A percentile compares a stretch with the other conserved stretches of the same genome.
These are phyloP conservation scores for Huso huso DNA, from an alignment of 2,797 vertebrate species.

Conservation along the genomic window DNA sequence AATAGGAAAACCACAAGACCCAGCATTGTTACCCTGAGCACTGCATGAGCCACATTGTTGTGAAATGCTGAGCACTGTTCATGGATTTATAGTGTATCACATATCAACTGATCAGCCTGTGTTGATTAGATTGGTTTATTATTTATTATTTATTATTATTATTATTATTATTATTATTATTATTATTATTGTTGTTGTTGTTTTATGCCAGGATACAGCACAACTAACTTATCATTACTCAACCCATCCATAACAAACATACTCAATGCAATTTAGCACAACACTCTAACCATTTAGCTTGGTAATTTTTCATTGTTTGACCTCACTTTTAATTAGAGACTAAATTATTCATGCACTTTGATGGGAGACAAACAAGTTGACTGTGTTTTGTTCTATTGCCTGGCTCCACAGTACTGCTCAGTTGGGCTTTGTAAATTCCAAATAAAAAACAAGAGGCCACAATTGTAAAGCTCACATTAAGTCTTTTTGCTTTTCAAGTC, in stretches of 20 bases:
- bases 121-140: no score
- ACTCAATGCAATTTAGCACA: slow-evolving; percentile 44
- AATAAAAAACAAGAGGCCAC: slow-evolving; percentile 50
- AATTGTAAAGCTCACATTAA: slow-evolving; percentile 34
- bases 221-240: slow-evolving; percentile 20
- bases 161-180: no score
- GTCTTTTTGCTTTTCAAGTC: slow-evolving; percentile 16
- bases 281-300: slow-evolving; percentile 49
- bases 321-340: slow-evolving; percentile 79
- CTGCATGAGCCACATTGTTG: no score
- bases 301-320: slow-evolving; percentile 69
- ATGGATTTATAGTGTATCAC: no score
- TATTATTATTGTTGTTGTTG: no score
- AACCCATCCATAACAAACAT: slow-evolving; percentile 41
- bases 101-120: no score
- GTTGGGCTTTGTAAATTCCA: slow-evolving; percentile 53
- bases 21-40: no score
- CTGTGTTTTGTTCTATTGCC: slow-evolving; percentile 43
- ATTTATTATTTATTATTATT: no score
- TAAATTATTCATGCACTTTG: slow-evolving; percentile 72
- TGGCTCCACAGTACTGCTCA: slow-evolving; percentile 35
- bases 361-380: slow-evolving; percentile 54
- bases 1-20: no score
- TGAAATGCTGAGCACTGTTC: no score
- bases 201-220: no score